phyloP scores from a whole-genome alignment of 2,888 invertebrate genomes.

The Eupeodes latifasciatus region DNA sequence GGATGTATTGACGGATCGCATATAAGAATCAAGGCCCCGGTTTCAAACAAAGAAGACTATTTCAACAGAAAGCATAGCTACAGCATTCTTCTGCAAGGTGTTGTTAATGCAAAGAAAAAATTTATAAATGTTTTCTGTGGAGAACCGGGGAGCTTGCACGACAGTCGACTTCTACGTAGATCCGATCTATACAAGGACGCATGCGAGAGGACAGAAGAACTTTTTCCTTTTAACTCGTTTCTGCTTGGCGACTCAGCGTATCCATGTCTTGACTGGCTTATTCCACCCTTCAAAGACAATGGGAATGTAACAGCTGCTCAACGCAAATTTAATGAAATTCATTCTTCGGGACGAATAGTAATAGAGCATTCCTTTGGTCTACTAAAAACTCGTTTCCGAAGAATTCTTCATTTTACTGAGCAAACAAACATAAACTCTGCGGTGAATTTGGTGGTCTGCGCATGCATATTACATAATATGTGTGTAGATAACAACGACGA shows the following conservation, averaged over 20 bases:
- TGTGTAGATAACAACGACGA: conserved; percentile 39
- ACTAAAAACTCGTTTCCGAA: conserved; percentile 78
- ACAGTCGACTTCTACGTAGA: conserved; percentile 76
- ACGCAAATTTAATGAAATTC: too few species aligned
- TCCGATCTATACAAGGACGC: conserved; percentile 56
- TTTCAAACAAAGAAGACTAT: conserved; percentile 62
- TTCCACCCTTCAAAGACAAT: conserved; percentile 78
- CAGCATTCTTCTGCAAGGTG: conserved; percentile 77
- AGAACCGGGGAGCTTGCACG: conserved; percentile 78
- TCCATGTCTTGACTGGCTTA: conserved; percentile 74
- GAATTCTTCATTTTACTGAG: conserved; percentile 77
- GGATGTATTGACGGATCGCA: too few species aligned
- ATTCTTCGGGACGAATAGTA: conserved; percentile 73
- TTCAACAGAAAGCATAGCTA: conserved; percentile 75
- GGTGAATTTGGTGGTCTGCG: conserved; percentile 72
- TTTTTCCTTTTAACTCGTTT: conserved; percentile 59
- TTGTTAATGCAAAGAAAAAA: conserved; percentile 78
- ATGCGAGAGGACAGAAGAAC: not conserved
- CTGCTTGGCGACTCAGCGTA: conserved; percentile 74
- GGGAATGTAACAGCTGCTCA: too few species aligned
- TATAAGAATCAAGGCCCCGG: conserved; percentile 34
- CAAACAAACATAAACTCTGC: conserved; percentile 63
- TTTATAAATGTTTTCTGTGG: conserved; percentile 77
- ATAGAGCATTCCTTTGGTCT: conserved; percentile 79
- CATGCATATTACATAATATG: conserved; percentile 76